A percentile compares a stretch with the other conserved stretches of the same genome.
Conservation (phyloP, 1,140 invertebrate species). For the Hormaphis cornu region DNA sequence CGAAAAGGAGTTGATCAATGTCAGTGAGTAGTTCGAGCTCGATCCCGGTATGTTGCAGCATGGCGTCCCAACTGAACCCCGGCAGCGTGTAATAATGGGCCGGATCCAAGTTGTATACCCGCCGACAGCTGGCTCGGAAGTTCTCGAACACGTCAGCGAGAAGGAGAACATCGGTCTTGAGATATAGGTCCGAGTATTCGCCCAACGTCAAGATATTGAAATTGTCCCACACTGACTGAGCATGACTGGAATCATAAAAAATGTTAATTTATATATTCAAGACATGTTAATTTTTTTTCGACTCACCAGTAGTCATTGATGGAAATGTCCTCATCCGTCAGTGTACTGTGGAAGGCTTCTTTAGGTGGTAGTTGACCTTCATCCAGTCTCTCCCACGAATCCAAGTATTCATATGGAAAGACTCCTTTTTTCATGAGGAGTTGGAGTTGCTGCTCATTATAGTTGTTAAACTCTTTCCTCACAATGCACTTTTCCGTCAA, state of each 20-base stretch:
- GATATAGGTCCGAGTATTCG: no score
- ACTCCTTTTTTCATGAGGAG: no score
- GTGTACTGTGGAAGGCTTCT: slow-evolving; percentile 41
- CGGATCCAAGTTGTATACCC: background rate
- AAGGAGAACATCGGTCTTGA: background rate
- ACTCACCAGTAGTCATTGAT: slow-evolving; percentile 43
- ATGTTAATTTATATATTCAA: no score
- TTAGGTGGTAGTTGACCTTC: slow-evolving; percentile 39
- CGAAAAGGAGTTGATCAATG: no score
- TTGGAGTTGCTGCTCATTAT: no score
- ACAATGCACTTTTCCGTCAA: no score
- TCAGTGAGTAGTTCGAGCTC: background rate
- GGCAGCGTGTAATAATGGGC: background rate
- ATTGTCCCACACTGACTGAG: slow-evolving; percentile 21
- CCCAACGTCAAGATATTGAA: no score
- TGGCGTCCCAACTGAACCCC: background rate
- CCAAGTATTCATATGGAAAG: no score
- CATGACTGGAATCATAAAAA: no score
- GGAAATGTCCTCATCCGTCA: slow-evolving; percentile 39
- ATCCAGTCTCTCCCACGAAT: no score
- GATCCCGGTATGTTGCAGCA: background rate
- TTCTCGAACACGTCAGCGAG: background rate
- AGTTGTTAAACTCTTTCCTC: no score
- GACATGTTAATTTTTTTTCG: no score
- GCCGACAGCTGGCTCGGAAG: background rate